Evolutionary conservation across 2,113 vertebrate species (phyloP).

Genomic region (Paradisaea rubra): DNA sequence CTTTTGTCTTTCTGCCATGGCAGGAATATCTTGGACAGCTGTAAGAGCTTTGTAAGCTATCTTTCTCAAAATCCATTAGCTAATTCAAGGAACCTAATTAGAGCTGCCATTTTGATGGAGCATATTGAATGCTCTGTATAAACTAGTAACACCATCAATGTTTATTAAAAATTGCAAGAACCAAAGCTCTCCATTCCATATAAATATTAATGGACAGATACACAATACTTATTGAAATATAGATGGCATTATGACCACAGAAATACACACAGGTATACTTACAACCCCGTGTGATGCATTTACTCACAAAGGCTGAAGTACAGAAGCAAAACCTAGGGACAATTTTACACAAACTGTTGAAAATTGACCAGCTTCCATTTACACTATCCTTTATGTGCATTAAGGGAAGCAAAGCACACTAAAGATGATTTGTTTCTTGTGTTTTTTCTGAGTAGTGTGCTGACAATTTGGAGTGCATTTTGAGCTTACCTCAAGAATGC

Average conservation of each 20-base stretch:
- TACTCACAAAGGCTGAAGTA: background rate
- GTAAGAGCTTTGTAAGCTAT: slow-evolving; percentile 81
- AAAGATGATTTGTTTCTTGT: slow-evolving; percentile 46
- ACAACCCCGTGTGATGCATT: background rate
- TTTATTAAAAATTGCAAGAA: slow-evolving; percentile 87
- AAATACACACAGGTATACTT: background rate
- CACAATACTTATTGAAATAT: slow-evolving; percentile 69
- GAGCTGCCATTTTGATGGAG: slow-evolving; percentile 94
- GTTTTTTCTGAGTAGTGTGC: slow-evolving; percentile 39
- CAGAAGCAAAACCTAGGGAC: background rate
- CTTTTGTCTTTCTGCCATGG: slow-evolving; percentile 79
- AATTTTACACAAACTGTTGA: slow-evolving; percentile 41
- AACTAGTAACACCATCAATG: slow-evolving; percentile 93
- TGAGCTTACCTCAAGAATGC: slow-evolving; percentile 59
- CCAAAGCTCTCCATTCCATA: slow-evolving; percentile 68
- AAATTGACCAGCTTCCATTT: slow-evolving; percentile 33
- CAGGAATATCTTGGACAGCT: slow-evolving; percentile 78
- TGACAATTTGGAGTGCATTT: slow-evolving; percentile 49
- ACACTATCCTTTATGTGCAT: slow-evolving; percentile 2
- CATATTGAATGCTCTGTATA: slow-evolving; percentile 77
- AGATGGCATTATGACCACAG: background rate
- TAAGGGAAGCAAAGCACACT: slow-evolving; percentile 24
- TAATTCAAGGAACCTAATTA: slow-evolving; percentile 95
- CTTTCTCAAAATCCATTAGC: slow-evolving; percentile 89
- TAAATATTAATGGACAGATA: slow-evolving; percentile 73